Conservation (phyloP, 2,113 vertebrate species). For the Mastomys natalensis region DNA sequence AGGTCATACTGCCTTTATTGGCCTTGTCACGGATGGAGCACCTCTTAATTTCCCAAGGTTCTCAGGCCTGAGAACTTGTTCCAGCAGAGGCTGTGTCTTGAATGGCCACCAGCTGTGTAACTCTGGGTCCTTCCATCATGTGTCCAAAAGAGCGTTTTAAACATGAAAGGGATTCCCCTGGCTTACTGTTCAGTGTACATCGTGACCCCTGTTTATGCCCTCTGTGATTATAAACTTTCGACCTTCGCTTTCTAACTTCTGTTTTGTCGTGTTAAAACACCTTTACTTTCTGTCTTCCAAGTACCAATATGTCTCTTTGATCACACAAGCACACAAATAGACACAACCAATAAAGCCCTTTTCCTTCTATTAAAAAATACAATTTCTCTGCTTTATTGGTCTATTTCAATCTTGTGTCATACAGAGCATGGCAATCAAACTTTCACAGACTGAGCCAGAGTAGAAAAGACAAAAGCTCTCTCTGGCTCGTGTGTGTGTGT, state of each 20-base stretch:
- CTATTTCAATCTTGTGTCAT: neutral
- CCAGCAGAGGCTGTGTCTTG: neutral
- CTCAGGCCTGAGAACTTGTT: neutral
- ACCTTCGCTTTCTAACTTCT: neutral
- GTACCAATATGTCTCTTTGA: neutral
- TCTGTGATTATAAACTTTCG: constrained; percentile 3
- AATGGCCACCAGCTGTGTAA: constrained; percentile 36
- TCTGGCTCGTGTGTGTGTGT: too few relatives aligned
- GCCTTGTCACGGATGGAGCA: neutral
- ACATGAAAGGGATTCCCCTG: neutral
- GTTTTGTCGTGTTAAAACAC: neutral
- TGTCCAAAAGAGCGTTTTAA: constrained; percentile 36
- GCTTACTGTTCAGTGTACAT: neutral
- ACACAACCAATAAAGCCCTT: neutral
- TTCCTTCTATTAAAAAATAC: neutral
- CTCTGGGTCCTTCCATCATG: neutral
- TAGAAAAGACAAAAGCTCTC: neutral
- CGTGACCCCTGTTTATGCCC: neutral
- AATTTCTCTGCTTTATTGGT: neutral
- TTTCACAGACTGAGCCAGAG: neutral
- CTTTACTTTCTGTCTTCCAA: neutral
- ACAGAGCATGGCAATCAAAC: neutral
- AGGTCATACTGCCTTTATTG: neutral
- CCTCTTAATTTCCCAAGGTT: neutral
- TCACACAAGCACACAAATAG: neutral